Percentiles rank a stretch among this genome's conserved stretches.
Conservation (phyloP, 2,113 vertebrate genomes). For the Sphaerodactylus townsendi region DNA sequence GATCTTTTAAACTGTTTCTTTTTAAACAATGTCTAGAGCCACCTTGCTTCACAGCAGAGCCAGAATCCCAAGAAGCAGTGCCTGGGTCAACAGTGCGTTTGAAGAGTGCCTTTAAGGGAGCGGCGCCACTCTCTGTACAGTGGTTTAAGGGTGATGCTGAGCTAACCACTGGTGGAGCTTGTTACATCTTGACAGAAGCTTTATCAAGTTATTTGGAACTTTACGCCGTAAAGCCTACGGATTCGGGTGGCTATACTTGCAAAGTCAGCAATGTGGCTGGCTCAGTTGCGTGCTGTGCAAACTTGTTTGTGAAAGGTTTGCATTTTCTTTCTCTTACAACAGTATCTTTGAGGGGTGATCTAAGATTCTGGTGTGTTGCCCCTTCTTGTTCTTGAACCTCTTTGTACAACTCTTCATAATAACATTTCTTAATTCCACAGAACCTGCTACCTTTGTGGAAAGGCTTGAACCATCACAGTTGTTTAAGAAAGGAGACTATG, state of each 20-base stretch:
- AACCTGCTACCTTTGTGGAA: constrained; percentile 88
- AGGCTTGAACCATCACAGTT: constrained; percentile 87
- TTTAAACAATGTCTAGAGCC: constrained; percentile 84
- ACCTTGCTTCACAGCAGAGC: constrained; percentile 85
- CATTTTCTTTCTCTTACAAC: constrained; percentile 55
- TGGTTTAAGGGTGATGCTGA: constrained; percentile 94
- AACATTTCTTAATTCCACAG: constrained; percentile 80
- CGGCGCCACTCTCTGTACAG: constrained; percentile 84
- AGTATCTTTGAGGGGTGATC: constrained; percentile 6
- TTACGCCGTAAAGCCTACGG: constrained; percentile 86
- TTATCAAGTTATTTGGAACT: constrained; percentile 89
- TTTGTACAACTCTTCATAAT: constrained; percentile 51
- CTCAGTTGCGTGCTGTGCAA: constrained; percentile 83
- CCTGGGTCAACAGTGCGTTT: constrained; percentile 87
- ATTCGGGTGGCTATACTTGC: constrained; percentile 90
- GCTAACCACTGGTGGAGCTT: constrained; percentile 85
- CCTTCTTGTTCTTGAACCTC: constrained; percentile 39
- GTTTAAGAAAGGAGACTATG: constrained; percentile 80
- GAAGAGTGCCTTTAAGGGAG: constrained; percentile 87
- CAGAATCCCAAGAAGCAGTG: constrained; percentile 84
- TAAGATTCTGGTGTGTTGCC: background rate
- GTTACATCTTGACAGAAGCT: constrained; percentile 92
- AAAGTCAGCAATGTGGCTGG: constrained; percentile 92
- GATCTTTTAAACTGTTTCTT: constrained; percentile 66
- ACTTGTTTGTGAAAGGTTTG: constrained; percentile 97